Base-by-base conservation (phyloP, 1,140 invertebrate genomes). In the Acromyrmex echinatior region DNA sequence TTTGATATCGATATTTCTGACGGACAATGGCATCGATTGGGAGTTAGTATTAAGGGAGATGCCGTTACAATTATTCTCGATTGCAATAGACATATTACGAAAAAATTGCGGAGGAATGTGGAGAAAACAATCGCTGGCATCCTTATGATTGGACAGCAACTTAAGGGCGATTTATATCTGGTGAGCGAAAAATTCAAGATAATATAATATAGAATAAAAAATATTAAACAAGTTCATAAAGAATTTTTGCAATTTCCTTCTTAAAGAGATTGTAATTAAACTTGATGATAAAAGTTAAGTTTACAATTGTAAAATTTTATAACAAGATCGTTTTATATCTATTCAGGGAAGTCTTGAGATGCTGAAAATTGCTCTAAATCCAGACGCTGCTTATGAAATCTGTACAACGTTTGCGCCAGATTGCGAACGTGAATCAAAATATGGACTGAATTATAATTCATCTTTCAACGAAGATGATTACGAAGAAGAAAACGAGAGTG, bases 381-480 rank as follows among this genome's bases (percentile, higher is more conserved):
- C 98, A 12, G 97, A 98, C 91, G 96, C 97, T 63, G 98, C 98
- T 1, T 98, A 98, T 93, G 97, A 98, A 79, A 96, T 98, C 81
- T 98, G 98, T 92, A 94, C 95, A 0, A 90, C 93, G 31, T 97
- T 97, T 91, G 96, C 97, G 28, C 97, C 97, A 5, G 96, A 97
- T 88, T 98, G 98, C 92, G 53, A 73, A 45, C 21, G 51, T 58
- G 70, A 79, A 45, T 60, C 77, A 53, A 78, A 25, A 9, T 9
- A 58, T 4, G 62, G n/a, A 56, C 39, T 49, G 0, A 56, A 56
- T 10, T 31, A 60, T 7, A 87, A 18, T 56, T 35, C 12, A 51
- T 74, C 62, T 14, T 53, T 31, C 2, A 90, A 53, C 1, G 58
- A 76, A 16, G 51, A 91, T 4, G 39, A 84, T 76, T 71, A 86